Percentiles rank a stretch among this genome's conserved stretches.
Evolutionary conservation across 2,797 vertebrate species (phyloP).

Genomic region (Pangasius krempfi): DNA sequence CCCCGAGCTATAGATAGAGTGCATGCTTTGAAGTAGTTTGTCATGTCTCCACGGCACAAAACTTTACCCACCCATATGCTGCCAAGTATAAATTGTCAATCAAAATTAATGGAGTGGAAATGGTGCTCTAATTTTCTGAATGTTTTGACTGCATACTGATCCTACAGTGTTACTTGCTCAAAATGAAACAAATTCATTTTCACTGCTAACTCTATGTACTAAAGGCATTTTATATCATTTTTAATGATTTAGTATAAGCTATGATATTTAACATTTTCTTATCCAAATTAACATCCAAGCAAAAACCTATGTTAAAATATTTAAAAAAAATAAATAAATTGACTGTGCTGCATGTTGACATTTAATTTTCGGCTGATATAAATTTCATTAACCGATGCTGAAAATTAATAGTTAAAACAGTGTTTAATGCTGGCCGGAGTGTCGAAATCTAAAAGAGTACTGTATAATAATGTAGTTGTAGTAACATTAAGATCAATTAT

Average conservation of each 20-base stretch:
- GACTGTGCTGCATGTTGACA: neutral
- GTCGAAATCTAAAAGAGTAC: neutral
- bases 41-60: conserved; percentile 16
- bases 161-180: conserved; percentile 17
- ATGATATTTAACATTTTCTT: neutral
- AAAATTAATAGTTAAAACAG: neutral
- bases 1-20: conserved; percentile 39
- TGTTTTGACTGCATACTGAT: conserved; percentile 9
- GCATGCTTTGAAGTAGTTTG: conserved; percentile 28
- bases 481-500: neutral
- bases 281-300: neutral
- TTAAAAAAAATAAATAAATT: too few relatives aligned
- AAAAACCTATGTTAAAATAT: neutral
- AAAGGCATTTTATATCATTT: neutral
- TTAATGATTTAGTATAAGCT: conserved; percentile 7
- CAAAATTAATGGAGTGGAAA: conserved; percentile 50
- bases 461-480: neutral
- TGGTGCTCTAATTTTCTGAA: conserved; percentile 23
- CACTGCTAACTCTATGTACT: conserved; percentile 2
- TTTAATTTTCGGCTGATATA: neutral
- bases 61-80: conserved; percentile 37
- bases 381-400: conserved; percentile 7
- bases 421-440: neutral
- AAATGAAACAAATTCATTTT: neutral
- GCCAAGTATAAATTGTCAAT: conserved; percentile 44